Percentiles rank a stretch among this genome's conserved stretches.
These are phyloP conservation scores for Drosophila truncata DNA, from an alignment of 1,140 invertebrate genomes.

Conservation along the genomic window DNA sequence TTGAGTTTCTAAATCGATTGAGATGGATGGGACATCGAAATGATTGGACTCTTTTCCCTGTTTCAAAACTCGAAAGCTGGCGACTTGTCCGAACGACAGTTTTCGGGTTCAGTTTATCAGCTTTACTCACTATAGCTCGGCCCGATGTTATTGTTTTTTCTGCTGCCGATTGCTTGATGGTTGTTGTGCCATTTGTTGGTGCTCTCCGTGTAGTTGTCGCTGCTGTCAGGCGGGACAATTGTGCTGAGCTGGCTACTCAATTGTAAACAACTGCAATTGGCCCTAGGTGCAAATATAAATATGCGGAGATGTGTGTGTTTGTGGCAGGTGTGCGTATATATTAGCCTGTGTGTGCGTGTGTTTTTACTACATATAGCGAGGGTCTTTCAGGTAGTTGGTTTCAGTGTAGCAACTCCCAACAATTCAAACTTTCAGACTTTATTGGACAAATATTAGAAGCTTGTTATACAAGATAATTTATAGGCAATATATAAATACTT, in stretches of 20 bases:
- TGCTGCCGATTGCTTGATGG: slow-evolving; percentile 21
- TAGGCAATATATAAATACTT: neutral
- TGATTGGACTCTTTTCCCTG: slow-evolving; percentile 32
- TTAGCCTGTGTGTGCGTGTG: neutral
- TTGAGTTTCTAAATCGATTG: slow-evolving; percentile 34
- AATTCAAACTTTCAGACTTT: neutral
- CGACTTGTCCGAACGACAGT: slow-evolving; percentile 27
- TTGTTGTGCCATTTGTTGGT: slow-evolving; percentile 15
- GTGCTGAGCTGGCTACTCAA: slow-evolving; percentile 69
- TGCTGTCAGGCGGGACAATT: slow-evolving; percentile 35
- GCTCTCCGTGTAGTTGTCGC: slow-evolving; percentile 6
- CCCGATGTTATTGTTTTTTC: slow-evolving; percentile 24
- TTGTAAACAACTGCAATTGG: slow-evolving; percentile 80
- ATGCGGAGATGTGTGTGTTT: slow-evolving; percentile 17
- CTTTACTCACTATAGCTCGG: slow-evolving; percentile 24
- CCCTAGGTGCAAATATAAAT: slow-evolving; percentile 70
- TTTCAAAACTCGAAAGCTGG: slow-evolving; percentile 25
- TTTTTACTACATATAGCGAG: slow-evolving; percentile 8
- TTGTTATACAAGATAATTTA: neutral
- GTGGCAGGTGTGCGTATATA: slow-evolving; percentile 24
- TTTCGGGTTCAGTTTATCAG: slow-evolving; percentile 47
- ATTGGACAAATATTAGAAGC: neutral
- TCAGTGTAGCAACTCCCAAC: neutral
- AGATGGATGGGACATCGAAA: slow-evolving; percentile 23
- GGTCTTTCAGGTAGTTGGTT: neutral